Evolutionary conservation across 2,888 invertebrate species (phyloP), one percentile per base, ranked within the genome.

Genomic region (Dasypolia templi): DNA sequence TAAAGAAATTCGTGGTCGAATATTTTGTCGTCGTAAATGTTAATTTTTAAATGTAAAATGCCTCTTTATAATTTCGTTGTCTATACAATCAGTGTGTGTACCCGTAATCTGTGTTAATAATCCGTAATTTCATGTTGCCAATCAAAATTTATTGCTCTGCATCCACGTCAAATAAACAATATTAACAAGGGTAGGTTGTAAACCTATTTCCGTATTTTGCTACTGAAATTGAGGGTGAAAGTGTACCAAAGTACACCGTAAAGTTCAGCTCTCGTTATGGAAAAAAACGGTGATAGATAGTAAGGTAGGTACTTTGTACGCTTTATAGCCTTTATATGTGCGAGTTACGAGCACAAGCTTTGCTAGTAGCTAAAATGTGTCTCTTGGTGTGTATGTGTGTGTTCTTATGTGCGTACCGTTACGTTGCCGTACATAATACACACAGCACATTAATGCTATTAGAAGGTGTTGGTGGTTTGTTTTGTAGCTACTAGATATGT

Each of bases 261-360:
- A 81, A 71, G 32, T 66, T 53, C 56, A 62, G 72, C 62, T 78
- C 70, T 75, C 51, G 53, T 71, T 80, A 82, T 64, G 56, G 68
- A 46, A 74, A 49, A 69, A 72, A 68, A 75, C 65, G 72, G 77
- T 81, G 72, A 79, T 81, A 79, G 86, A 82, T 81, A 73, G 76
- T 68, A 74, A 53, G 26, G 63, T 75, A 53, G 26, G 63, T 69
- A 72, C 65, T 67, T 70, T n/a, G n/a, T n/a, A n/a, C 44, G 56
- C 56, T 85, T 83, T 84, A 79, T 75, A 51, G 61, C 29, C 29
- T 75, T 75, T 80, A 62, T 79, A 79, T 62, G 79, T 62, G 81
- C 80, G 78, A 58, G 75, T 80, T 68, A 80, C 56, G 79, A 75
- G 59, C 75, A 17, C 32, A 42, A 51, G 55, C n/a, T 75, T 75